These are phyloP conservation scores for Acleris holmiana DNA, from an alignment of 2,888 invertebrate species.

Conservation along the genomic window DNA sequence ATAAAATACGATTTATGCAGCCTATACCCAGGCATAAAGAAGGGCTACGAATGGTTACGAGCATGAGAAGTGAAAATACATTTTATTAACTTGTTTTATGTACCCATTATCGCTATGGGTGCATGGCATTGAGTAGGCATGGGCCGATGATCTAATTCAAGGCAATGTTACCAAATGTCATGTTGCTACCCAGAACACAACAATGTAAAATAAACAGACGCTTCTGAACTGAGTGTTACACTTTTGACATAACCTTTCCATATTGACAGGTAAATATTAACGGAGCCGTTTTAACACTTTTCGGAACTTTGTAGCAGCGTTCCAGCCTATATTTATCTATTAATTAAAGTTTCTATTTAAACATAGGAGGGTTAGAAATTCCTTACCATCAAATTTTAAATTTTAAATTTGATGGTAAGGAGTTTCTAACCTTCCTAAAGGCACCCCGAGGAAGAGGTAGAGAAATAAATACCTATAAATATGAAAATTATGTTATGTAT, in stretches of 20 bases:
- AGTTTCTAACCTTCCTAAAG: slow-evolving; percentile 12
- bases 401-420: neutral
- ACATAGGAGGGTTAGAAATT: slow-evolving; percentile 19
- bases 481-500: no score
- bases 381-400: neutral
- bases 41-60: no score
- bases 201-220: slow-evolving; percentile 13
- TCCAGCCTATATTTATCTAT: slow-evolving; percentile 28
- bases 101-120: no score
- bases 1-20: no score
- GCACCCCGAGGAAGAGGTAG: no score
- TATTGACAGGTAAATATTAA: slow-evolving; percentile 55
- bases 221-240: slow-evolving; percentile 44
- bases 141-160: neutral
- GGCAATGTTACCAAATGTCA: neutral
- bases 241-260: slow-evolving; percentile 60
- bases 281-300: slow-evolving; percentile 41
- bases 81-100: no score
- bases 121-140: neutral
- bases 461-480: no score
- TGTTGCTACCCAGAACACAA: slow-evolving; percentile 13
- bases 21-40: no score
- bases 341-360: slow-evolving; percentile 27
- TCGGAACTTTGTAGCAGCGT: slow-evolving; percentile 36
- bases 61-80: no score